A percentile compares a stretch with the other conserved stretches of the same genome.
phyloP scores from a whole-genome alignment of 2,888 invertebrate species.

The Trichogramma dendrolimi region DNA sequence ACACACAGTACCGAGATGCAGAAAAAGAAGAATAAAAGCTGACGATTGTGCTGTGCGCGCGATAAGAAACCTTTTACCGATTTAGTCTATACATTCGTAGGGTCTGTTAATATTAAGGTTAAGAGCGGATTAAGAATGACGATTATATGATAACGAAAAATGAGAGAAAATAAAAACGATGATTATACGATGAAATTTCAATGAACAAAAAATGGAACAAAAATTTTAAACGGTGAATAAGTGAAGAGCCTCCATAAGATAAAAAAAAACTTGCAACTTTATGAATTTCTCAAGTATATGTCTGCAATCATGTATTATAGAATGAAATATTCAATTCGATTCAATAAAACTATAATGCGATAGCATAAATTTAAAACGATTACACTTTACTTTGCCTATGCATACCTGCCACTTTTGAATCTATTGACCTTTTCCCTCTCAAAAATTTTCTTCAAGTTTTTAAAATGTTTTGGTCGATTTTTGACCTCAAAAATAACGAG shows the following conservation, averaged over 20 bases:
- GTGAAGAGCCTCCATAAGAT: slow-evolving; percentile 43
- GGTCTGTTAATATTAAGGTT: slow-evolving; percentile 43
- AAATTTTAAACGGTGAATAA: no score
- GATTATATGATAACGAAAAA: slow-evolving; percentile 30
- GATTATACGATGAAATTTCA: slow-evolving; percentile 40
- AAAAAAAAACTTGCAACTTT: slow-evolving; percentile 45
- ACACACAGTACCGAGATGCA: slow-evolving; percentile 30
- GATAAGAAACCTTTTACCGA: slow-evolving; percentile 22
- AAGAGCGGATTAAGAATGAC: slow-evolving; percentile 35
- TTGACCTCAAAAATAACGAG: no score
- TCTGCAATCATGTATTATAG: slow-evolving; percentile 49
- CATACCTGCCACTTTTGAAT: not conserved
- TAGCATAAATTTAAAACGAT: slow-evolving; percentile 19
- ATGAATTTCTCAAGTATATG: slow-evolving; percentile 47
- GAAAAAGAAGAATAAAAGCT: slow-evolving; percentile 17
- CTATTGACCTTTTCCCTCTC: no score
- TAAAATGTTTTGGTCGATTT: no score
- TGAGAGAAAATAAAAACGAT: no score
- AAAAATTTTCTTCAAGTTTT: no score
- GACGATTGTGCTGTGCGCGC: slow-evolving; percentile 32
- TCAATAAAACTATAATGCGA: slow-evolving; percentile 45
- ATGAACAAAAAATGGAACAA: slow-evolving; percentile 4
- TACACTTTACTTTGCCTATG: not conserved
- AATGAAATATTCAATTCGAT: slow-evolving; percentile 42
- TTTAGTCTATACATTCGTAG: slow-evolving; percentile 36